Evolutionary conservation across 2,113 vertebrate genomes (phyloP).

Genomic region (Callopanchax toddi): DNA sequence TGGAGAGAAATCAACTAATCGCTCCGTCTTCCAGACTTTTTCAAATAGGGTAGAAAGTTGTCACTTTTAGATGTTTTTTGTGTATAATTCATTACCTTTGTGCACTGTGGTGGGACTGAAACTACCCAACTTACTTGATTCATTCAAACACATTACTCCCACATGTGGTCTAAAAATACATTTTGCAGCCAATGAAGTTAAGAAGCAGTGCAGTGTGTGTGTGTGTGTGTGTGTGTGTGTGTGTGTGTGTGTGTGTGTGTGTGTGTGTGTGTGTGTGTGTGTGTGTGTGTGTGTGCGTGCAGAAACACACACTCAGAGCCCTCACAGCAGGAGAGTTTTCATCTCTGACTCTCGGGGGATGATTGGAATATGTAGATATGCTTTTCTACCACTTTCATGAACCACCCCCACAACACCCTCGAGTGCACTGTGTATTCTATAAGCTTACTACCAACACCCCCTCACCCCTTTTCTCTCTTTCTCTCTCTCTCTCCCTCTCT

Average conservation of each 20-base stretch:
- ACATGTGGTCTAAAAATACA: constrained; percentile 75
- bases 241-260: no score
- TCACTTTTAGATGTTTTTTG: constrained; percentile 32
- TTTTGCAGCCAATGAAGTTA: constrained; percentile 67
- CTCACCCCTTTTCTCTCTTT: constrained; percentile 19
- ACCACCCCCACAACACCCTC: constrained; percentile 66
- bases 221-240: no score
- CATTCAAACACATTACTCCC: constrained; percentile 78
- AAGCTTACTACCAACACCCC: constrained; percentile 64
- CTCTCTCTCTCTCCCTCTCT: no score
- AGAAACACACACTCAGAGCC: constrained; percentile 32
- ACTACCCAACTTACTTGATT: constrained; percentile 70
- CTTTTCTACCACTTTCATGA: constrained; percentile 69
- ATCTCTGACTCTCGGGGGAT: constrained; percentile 69
- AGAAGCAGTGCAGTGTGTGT: constrained; percentile 54
- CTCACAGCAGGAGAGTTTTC: constrained; percentile 70
- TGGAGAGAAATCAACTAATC: constrained; percentile 25
- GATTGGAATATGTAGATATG: constrained; percentile 75
- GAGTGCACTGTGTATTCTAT: constrained; percentile 64
- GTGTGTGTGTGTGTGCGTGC: constrained; percentile 39
- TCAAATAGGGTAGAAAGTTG: constrained; percentile 49
- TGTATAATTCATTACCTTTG: constrained; percentile 67
- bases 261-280: no score
- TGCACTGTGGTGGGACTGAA: constrained; percentile 60
- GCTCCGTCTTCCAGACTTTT: constrained; percentile 15